Evolutionary conservation across 2,113 vertebrate species (phyloP), one percentile per base, ranked within the genome.

Genomic region (Oostethus manadensis): DNA sequence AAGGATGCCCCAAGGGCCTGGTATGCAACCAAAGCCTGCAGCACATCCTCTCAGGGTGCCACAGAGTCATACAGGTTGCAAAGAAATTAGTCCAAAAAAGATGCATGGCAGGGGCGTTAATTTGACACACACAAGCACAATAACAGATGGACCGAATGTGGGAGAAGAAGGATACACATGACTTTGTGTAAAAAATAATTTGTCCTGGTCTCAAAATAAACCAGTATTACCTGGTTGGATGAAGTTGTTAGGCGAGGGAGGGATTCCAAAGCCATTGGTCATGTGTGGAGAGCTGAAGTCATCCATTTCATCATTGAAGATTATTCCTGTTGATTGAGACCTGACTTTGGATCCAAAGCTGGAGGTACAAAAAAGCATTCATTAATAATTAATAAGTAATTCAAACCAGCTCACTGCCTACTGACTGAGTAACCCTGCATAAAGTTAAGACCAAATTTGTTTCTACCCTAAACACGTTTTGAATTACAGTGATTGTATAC

Each of bases 221-320:
- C 10, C 17, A 57, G 48, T 45, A 63, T 59, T 51, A 98, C 97
- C 97, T 91, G 97, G 93, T 74, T 79, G 82, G 62, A 98, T 97
- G 85, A 98, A 96, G 79, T 98, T 99, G 73, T 93, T 94, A 0
- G 91, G 90, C 0, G 94, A 98, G 10, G 96, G 94, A 67, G 91
- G 89, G 11, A 97, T 78, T 61, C 92, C 92, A 62, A 93, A 96
- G 23, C 91, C 88, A 35, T 96, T 95, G 55, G 67, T 75, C 43
- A 94, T 91, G 70, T 89, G 44, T 1, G 93, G 95, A 17, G 92
- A 94, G 79, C 95, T 94, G 88, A 99, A 99, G 79, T 99, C 97
- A 3, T 94, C 94, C 97, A 99, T 98, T 80, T 97, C 92, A 11
- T 98, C 87, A 0, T 99, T 99, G 79, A 93, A 98, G 58, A 99